These are phyloP conservation scores for Neomonachus schauinslandi DNA, from an alignment of 2,113 vertebrate genomes.

Conservation along the genomic window DNA sequence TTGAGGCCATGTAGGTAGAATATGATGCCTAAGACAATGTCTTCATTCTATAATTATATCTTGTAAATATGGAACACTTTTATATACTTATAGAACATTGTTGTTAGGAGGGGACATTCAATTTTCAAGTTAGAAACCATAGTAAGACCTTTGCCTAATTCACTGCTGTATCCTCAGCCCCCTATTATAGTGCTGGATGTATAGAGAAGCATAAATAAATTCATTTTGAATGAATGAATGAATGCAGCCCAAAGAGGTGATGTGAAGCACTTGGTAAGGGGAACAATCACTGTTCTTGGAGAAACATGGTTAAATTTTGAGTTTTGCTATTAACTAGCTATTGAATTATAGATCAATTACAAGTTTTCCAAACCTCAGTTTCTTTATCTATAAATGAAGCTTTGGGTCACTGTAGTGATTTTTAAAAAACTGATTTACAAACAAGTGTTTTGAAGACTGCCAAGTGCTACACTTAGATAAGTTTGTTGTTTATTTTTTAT, in stretches of 20 bases:
- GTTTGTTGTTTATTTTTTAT: background rate
- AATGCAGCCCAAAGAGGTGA: background rate
- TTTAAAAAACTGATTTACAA: background rate
- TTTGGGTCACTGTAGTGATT: background rate
- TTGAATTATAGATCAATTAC: background rate
- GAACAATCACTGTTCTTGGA: background rate
- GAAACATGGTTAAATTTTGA: background rate
- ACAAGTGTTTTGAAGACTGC: background rate
- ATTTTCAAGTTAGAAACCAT: background rate
- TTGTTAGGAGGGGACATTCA: background rate
- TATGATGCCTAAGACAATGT: background rate
- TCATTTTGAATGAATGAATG: background rate
- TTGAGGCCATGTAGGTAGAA: background rate
- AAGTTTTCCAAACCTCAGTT: background rate
- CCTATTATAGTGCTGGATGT: background rate
- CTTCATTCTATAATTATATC: background rate
- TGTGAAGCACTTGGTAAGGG: background rate
- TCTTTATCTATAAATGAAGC: background rate
- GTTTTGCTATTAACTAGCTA: background rate
- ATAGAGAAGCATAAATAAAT: background rate
- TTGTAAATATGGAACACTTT: background rate
- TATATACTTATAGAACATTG: background rate
- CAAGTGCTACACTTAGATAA: background rate
- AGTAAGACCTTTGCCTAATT: background rate
- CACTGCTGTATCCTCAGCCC: background rate